Evolutionary conservation across 1,140 invertebrate species (phyloP).

Genomic region (Hylaeus anthracinus): DNA sequence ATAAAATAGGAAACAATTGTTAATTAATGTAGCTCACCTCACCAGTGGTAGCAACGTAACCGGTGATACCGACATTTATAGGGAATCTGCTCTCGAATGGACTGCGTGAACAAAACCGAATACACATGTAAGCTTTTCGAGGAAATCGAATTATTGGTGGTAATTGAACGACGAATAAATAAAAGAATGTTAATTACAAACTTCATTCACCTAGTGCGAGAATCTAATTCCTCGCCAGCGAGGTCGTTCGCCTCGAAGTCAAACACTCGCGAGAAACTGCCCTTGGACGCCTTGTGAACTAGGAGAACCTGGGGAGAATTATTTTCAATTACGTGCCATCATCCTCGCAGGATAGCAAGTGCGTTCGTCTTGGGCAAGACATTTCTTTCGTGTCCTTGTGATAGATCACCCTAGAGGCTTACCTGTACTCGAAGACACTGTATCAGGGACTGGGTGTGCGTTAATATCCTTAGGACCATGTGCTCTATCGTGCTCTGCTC

Average conservation of each 20-base stretch:
- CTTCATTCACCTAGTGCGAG: constrained; percentile 85
- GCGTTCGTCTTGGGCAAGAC: neutral
- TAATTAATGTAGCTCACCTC: constrained; percentile 85
- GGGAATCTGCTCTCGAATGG: constrained; percentile 96
- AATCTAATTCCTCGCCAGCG: constrained; percentile 87
- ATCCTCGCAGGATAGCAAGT: neutral
- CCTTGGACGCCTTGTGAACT: constrained; percentile 93
- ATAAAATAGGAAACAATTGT: constrained; percentile 1
- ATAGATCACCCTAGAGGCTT: constrained; percentile 13
- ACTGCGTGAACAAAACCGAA: constrained; percentile 79
- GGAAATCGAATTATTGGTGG: constrained; percentile 26
- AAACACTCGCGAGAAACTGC: constrained; percentile 95
- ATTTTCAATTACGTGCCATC: neutral
- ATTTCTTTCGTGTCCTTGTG: too few species aligned
- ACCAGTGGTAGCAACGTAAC: constrained; percentile 97
- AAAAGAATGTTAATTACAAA: constrained; percentile 61
- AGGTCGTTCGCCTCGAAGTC: constrained; percentile 93
- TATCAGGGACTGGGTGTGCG: constrained; percentile 96
- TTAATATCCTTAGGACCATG: constrained; percentile 96
- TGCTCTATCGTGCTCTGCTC: constrained; percentile 98
- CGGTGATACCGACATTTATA: constrained; percentile 97
- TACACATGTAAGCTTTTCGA: constrained; percentile 28
- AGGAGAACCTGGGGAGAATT: constrained; percentile 86
- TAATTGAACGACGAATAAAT: constrained; percentile 52
- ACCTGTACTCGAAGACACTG: constrained; percentile 96